A percentile compares a stretch with the other conserved stretches of the same genome.
Evolutionary conservation across 2,888 invertebrate genomes (phyloP).

Genomic region (Drosophila affinis): DNA sequence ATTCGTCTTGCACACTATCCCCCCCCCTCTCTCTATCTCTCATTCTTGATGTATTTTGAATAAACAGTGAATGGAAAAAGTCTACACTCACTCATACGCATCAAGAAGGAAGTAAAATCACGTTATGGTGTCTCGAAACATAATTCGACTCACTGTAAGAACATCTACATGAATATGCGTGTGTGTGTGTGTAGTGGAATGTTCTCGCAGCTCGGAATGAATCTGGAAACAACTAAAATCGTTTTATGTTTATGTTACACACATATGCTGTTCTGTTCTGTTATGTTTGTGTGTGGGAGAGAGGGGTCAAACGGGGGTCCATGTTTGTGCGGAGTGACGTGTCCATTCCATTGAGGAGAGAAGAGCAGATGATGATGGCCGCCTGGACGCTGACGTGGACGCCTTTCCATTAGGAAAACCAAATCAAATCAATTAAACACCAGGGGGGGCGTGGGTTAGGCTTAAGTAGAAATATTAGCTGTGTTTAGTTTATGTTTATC

Average conservation of each 20-base stretch:
- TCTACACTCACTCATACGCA: neutral
- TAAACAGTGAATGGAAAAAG: neutral
- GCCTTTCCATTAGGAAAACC: conserved; percentile 40
- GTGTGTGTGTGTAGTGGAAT: conserved; percentile 48
- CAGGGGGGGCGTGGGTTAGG: neutral
- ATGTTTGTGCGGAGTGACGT: conserved; percentile 55
- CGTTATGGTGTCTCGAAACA: neutral
- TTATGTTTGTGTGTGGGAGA: conserved; percentile 4
- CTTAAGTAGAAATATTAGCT: conserved; percentile 23
- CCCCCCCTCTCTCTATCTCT: conserved; percentile 1
- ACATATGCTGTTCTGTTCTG: conserved; percentile 29
- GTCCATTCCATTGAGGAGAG: conserved; percentile 41
- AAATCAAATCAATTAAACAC: conserved; percentile 49
- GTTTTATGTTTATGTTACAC: conserved; percentile 74
- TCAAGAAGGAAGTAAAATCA: neutral
- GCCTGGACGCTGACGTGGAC: conserved; percentile 41
- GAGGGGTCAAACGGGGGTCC: conserved; percentile 32
- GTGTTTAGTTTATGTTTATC: conserved; percentile 21
- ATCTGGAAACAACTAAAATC: conserved; percentile 66
- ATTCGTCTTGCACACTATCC: conserved; percentile 7
- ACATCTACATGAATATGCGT: no score
- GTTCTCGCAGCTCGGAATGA: conserved; percentile 78
- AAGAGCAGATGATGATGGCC: conserved; percentile 22
- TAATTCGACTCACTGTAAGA: conserved; percentile 11
- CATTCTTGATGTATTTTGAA: neutral